A percentile compares a stretch with the other conserved stretches of the same genome.
These are phyloP conservation scores for Xanthorhoe designata DNA, from an alignment of 2,888 invertebrate species.

Conservation along the genomic window DNA sequence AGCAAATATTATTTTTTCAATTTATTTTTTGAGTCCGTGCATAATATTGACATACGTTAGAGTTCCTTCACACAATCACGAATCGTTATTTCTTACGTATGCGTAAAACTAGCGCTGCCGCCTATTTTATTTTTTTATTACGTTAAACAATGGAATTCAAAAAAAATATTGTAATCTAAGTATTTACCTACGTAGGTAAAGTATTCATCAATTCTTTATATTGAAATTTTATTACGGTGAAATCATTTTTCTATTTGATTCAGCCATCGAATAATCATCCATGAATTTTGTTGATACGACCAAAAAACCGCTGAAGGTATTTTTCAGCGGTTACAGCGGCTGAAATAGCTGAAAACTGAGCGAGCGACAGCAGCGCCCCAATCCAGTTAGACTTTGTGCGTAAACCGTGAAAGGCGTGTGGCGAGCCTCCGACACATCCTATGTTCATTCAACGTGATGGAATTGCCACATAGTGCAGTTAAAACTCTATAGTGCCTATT, in stretches of 20 bases:
- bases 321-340: conserved; percentile 38
- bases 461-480: conserved; percentile 52
- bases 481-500: conserved; percentile 53
- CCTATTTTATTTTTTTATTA: too few species aligned
- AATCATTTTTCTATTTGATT: neutral
- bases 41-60: neutral
- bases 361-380: conserved; percentile 61
- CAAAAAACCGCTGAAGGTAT: conserved; percentile 1
- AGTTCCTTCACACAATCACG: too few species aligned
- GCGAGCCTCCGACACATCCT: conserved; percentile 38
- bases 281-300: neutral
- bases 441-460: conserved; percentile 57
- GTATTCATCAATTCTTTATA: neutral
- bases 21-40: neutral
- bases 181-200: too few species aligned
- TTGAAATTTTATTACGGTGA: neutral
- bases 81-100: too few species aligned
- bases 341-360: conserved; percentile 50
- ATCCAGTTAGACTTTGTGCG: conserved; percentile 56
- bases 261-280: neutral
- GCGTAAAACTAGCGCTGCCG: too few species aligned
- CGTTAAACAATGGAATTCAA: too few species aligned
- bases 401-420: conserved; percentile 52
- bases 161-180: too few species aligned
- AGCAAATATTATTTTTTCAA: neutral